Evolutionary conservation across 2,113 vertebrate genomes (phyloP).

Genomic region (Ceyx cyanopectus): DNA sequence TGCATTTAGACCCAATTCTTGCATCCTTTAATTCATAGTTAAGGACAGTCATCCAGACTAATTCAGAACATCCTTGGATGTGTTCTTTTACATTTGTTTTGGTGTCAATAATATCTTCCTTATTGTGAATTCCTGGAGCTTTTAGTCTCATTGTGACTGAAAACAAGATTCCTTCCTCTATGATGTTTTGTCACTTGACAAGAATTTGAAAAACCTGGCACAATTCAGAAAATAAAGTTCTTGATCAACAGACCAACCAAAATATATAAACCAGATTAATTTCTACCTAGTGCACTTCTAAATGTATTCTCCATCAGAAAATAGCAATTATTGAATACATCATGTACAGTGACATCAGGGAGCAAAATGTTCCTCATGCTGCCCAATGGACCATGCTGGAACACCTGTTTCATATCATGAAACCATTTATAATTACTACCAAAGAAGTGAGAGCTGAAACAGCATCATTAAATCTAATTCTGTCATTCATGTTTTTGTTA

Average conservation of each 20-base stretch:
- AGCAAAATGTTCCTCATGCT: background rate
- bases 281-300: background rate
- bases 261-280: background rate
- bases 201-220: background rate
- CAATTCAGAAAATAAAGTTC: background rate
- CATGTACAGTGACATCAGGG: background rate
- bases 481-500: background rate
- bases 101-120: background rate
- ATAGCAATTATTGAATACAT: slow-evolving; percentile 6
- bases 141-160: background rate
- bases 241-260: background rate
- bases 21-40: background rate
- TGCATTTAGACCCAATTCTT: background rate
- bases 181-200: background rate
- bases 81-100: background rate
- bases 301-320: slow-evolving; percentile 6
- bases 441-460: slow-evolving; percentile 10
- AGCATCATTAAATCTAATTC: slow-evolving; percentile 29
- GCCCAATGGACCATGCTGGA: slow-evolving; percentile 35
- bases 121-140: background rate
- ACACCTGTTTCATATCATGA: slow-evolving; percentile 53
- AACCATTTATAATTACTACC: slow-evolving; percentile 36
- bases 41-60: background rate
- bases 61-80: background rate
- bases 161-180: background rate